Percentiles rank a stretch among this genome's conserved stretches.
phyloP scores from a whole-genome alignment of 2,113 vertebrate genomes.

The Sinocyclocheilus maitianheensis region DNA sequence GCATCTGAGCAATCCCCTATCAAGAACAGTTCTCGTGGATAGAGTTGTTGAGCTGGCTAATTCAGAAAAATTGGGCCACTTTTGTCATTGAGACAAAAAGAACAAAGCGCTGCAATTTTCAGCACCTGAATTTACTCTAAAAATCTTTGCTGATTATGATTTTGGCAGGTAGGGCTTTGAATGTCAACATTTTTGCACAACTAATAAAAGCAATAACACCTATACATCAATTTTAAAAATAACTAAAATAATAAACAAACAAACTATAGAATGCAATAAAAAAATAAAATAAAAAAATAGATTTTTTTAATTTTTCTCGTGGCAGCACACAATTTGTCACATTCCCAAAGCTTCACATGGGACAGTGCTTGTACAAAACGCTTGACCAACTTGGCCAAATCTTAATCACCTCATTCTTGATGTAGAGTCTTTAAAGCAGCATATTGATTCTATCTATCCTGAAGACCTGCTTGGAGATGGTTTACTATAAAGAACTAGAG shows the following conservation, averaged over 20 bases:
- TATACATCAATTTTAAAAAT: no score
- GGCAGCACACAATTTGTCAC: no score
- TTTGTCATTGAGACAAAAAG: neutral
- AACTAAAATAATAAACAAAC: neutral
- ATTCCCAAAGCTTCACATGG: neutral
- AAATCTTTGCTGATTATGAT: neutral
- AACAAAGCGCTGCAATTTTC: neutral
- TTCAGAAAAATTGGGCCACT: neutral
- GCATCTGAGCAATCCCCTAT: neutral
- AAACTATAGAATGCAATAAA: neutral
- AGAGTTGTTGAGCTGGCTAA: slow-evolving; percentile 5
- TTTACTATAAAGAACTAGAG: neutral
- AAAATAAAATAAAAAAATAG: no score
- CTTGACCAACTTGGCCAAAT: neutral
- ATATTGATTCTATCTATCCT: neutral
- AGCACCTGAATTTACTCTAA: neutral
- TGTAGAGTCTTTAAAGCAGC: neutral
- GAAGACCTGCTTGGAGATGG: neutral
- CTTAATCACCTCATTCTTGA: neutral
- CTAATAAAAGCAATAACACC: no score
- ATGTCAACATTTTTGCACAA: neutral
- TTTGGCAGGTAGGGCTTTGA: neutral
- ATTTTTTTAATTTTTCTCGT: no score
- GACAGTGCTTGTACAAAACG: neutral
- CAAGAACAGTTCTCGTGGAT: neutral